A percentile compares a stretch with the other conserved stretches of the same genome.
Evolutionary conservation across 1,140 invertebrate genomes (phyloP).

Genomic region (Doryteuthis pealeii): DNA sequence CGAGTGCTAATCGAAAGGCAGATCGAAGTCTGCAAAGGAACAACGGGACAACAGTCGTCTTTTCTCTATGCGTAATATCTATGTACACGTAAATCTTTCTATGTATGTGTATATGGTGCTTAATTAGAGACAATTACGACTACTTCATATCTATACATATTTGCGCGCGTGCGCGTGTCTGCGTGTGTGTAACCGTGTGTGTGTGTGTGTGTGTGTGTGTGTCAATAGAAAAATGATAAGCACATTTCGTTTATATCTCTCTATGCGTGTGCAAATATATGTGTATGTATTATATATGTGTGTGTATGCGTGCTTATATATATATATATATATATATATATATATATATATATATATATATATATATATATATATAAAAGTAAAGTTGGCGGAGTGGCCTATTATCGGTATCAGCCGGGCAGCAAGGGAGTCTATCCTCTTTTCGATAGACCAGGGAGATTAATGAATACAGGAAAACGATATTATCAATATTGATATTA

Average conservation of each 20-base stretch:
- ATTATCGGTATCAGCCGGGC: too few species aligned
- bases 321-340: background rate
- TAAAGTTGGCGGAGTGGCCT: too few species aligned
- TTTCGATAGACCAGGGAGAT: too few species aligned
- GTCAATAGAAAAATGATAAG: background rate
- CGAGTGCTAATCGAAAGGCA: too few species aligned
- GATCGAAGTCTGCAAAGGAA: too few species aligned
- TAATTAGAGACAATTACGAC: background rate
- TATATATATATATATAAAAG: background rate
- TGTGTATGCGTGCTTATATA: background rate
- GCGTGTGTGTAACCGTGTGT: background rate
- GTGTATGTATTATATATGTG: background rate
- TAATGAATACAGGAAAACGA: too few species aligned
- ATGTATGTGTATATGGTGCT: background rate
- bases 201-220: background rate
- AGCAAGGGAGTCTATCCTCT: too few species aligned
- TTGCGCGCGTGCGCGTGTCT: background rate
- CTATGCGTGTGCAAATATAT: background rate
- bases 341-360: background rate
- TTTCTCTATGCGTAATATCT: too few species aligned
- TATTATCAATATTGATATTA: too few species aligned
- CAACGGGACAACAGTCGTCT: too few species aligned
- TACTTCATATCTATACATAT: background rate
- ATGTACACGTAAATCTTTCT: background rate
- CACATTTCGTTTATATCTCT: background rate